Evolutionary conservation across 2,797 vertebrate genomes (phyloP).

Genomic region (Oreortyx pictus): DNA sequence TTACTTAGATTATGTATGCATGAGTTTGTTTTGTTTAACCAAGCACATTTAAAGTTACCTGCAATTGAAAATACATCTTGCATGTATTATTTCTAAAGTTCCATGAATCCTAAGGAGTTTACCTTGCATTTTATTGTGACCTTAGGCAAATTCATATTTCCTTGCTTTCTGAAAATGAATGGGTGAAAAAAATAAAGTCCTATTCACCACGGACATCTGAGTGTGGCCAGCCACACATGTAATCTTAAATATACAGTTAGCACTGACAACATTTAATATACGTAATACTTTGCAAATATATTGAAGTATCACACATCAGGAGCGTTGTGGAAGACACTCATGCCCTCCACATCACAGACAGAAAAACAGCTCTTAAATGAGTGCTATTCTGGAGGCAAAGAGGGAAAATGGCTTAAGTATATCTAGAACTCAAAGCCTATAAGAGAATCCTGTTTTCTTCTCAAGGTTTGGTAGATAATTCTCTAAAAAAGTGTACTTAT

Average conservation of each 20-base stretch:
- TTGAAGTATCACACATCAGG: not conserved
- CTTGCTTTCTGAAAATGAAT: not conserved
- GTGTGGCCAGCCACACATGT: not conserved
- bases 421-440: not conserved
- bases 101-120: not conserved
- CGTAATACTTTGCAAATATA: not conserved
- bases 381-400: not conserved
- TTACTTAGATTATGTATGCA: not conserved
- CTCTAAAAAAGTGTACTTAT: not conserved
- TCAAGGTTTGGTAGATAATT: not conserved
- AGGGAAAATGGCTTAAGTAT: not conserved
- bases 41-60: not conserved
- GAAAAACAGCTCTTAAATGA: not conserved
- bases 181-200: not conserved
- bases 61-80: not conserved
- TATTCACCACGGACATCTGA: not conserved
- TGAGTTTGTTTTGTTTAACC: not conserved
- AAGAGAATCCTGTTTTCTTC: not conserved
- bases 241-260: not conserved
- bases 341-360: not conserved
- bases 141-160: rapidly evolving
- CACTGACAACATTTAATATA: not conserved
- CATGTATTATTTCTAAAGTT: not conserved
- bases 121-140: not conserved
- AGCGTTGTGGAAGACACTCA: not conserved